Evolutionary conservation across 53 echinoderm and acorn worm genomes (phyloP), one percentile per base, ranked within the genome.

Genomic region (Stichopus horrens): DNA sequence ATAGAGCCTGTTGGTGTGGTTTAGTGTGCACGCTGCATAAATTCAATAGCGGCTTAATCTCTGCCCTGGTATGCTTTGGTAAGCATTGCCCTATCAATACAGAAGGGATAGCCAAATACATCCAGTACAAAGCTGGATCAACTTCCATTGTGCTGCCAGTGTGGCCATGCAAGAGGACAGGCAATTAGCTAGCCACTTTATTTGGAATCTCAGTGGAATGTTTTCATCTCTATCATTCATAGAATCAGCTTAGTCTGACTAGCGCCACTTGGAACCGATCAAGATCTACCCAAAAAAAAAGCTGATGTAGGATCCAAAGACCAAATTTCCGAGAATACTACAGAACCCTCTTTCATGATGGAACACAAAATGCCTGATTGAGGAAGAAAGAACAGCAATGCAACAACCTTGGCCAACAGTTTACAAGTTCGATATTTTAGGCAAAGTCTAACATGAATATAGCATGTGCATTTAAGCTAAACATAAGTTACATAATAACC

Each of bases 1-100:
- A 81, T 81, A 56, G 81, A 23, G 56, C 81, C 22, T 81, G 57
- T 56, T 81, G 81, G 81, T 58, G 81, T 81, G 81, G 81, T 81
- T 81, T 81, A 56, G 56, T 81, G 57, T 81, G 81, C 14, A 56
- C 55, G 54, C 79, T 79, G 79, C 56, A 53, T 79, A 58, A 55
- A 81, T 81, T 81, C n/a, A 81, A 56, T 58, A 81, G 21, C 11
- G 78, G 52, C 54, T 51, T 79, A 79, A 79, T 55, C 55, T 55
- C 55, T n/a, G 19, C 18, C 53, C 52, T 53, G 55, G 53, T 52
- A 54, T 77, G 53, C 77, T 52, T 77, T 52, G 14, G 53, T 54
- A 77, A 77, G 77, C 37, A 16, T 5, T 77, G 14, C 55, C 53
- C 16, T 52, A 77, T 53, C 77, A 77, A 77, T 77, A 53, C 77